Base-by-base conservation (phyloP, 1,140 invertebrate species). In the Leptinotarsa lineolata region DNA sequence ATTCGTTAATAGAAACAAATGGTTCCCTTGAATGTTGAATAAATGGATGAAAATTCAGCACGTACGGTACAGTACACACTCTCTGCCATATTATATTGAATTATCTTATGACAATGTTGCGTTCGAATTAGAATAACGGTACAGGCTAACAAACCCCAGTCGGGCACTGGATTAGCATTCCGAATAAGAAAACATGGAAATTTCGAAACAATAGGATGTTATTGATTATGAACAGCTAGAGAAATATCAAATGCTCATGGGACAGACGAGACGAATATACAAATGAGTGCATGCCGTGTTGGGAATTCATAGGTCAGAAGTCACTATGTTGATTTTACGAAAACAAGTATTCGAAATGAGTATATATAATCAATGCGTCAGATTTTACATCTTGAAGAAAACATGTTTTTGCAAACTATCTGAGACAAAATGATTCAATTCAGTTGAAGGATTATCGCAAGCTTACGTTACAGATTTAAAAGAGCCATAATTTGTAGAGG, bases 211-310 rank as follows among this genome's bases (percentile, higher is more conserved):
- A 54, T 54, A 54, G 16, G 48, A n/a, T 54, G 48, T 54, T 54
- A 54, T 54, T 54, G 48, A 54, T 54, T 54, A 54, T 54, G 48
- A 54, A 54, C 48, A 54, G 48, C 48, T 54, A 54, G 48, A 54
- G 48, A 18, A 54, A 54, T 54, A n/a, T 54, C 48, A 54, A 54
- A 54, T 54, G 48, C 48, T 54, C 30, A 11, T 13, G 48, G 48
- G 48, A 5, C 48, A n/a, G 48, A 54, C 48, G 48, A 54, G 48
- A 16, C 48, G 48, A 54, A 54, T 54, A 54, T 54, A 54, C 48
- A 2, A 54, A 54, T 54, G 48, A 54, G 48, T 16, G 4, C n/a
- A 54, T 18, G 2, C 16, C n/a, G 15, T 15, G 48, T 54, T 54
- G 48, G 48, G 15, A 54, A 16, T 15, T 15, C 48, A 54, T 18